A percentile compares a stretch with the other conserved stretches of the same genome.
Evolutionary conservation across 2,113 vertebrate genomes (phyloP).

Genomic region (Sebastes fasciatus): DNA sequence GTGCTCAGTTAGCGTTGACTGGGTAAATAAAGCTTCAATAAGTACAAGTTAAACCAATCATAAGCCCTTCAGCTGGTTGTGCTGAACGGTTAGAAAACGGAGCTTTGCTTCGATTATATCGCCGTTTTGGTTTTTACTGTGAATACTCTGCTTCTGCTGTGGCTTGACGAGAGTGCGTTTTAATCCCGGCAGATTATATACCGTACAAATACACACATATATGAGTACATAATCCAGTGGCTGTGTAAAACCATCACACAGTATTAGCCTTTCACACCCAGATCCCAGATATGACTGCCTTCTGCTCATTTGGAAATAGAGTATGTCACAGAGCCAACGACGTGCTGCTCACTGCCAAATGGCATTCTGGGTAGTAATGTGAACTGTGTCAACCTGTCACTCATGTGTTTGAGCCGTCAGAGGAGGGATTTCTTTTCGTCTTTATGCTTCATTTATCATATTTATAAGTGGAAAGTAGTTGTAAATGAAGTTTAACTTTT

Average conservation of each 20-base stretch:
- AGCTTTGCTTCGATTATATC: constrained; percentile 15
- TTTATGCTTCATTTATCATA: not conserved
- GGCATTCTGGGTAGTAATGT: constrained; percentile 45
- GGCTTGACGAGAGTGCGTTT: not conserved
- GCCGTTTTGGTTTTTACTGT: constrained; percentile 4
- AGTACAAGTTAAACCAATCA: constrained; percentile 27
- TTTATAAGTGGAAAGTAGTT: not conserved
- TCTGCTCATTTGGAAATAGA: constrained; percentile 2
- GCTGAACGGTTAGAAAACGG: not conserved
- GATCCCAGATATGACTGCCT: not conserved
- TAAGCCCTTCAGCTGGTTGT: not conserved
- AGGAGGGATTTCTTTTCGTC: not conserved
- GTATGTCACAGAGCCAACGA: not conserved
- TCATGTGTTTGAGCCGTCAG: not conserved
- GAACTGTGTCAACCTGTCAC: not conserved
- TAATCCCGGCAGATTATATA: constrained; percentile 46
- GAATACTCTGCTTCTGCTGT: not conserved
- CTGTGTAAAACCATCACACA: constrained; percentile 21
- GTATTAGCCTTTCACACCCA: constrained; percentile 42
- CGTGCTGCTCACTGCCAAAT: constrained; percentile 15
- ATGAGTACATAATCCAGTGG: constrained; percentile 30
- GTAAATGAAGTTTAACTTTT: not conserved
- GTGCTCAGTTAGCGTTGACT: constrained; percentile 23
- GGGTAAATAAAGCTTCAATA: constrained; percentile 39
- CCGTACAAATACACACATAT: not conserved